phyloP scores from a whole-genome alignment of 2,113 vertebrate species.

The Equus przewalskii region DNA sequence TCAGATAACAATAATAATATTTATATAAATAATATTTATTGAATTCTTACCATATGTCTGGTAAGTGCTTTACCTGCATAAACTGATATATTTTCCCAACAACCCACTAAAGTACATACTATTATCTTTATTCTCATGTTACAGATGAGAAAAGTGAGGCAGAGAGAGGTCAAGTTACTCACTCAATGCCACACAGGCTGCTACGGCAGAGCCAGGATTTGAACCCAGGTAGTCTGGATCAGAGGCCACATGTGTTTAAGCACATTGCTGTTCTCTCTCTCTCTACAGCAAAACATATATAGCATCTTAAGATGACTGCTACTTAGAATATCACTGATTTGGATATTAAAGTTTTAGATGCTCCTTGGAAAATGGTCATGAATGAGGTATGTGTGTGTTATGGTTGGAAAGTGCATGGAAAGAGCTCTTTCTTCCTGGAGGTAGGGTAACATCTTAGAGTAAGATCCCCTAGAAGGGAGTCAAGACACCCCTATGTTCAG shows the following conservation, averaged over 20 bases:
- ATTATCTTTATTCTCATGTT: background rate
- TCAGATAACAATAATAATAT: background rate
- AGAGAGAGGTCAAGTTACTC: background rate
- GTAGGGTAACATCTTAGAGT: background rate
- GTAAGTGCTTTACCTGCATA: background rate
- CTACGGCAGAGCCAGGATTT: background rate
- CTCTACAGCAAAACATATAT: background rate
- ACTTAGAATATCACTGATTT: background rate
- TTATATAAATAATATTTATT: background rate
- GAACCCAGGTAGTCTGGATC: background rate
- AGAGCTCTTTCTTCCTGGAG: background rate
- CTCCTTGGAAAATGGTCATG: background rate
- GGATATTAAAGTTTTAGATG: background rate
- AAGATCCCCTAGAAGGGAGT: background rate
- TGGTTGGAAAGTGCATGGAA: background rate
- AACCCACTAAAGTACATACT: background rate
- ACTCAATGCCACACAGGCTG: too few relatives aligned
- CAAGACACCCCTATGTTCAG: background rate
- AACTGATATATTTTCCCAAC: background rate
- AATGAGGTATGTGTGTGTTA: background rate
- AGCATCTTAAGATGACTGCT: background rate
- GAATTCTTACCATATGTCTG: background rate
- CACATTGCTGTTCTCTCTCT: background rate
- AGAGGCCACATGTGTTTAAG: background rate
- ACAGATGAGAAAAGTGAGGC: background rate